Conservation (phyloP, 2,888 invertebrate genomes). For the Cosmorhoe ocellata region DNA sequence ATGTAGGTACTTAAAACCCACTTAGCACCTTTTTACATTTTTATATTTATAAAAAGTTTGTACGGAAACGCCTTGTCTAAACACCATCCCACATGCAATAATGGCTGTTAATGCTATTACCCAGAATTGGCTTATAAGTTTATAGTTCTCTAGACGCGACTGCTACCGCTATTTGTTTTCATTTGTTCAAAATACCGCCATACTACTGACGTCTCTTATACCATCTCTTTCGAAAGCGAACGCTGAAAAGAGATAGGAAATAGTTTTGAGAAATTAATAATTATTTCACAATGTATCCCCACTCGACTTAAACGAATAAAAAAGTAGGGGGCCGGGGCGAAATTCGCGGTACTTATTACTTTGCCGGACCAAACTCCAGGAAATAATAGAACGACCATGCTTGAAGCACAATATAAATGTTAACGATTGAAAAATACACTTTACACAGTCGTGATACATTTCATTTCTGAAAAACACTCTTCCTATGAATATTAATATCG, state of each 20-base stretch:
- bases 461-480: background rate
- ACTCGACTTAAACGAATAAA: conserved; percentile 27
- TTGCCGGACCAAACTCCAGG: conserved; percentile 36
- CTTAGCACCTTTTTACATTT: conserved; percentile 25
- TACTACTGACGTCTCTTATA: conserved; percentile 5
- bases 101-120: conserved; percentile 8
- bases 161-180: background rate
- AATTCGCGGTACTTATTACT: conserved; percentile 41
- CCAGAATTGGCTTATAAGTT: background rate
- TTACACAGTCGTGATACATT: conserved; percentile 6
- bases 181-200: conserved; percentile 16
- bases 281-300: conserved; percentile 32
- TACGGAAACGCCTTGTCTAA: conserved; percentile 1
- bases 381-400: conserved; percentile 42
- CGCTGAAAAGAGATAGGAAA: conserved; percentile 20
- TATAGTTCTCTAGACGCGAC: background rate
- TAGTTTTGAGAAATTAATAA: conserved; percentile 39
- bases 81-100: background rate
- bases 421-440: conserved; percentile 5
- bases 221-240: conserved; percentile 15
- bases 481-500: conserved; percentile 9
- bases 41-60: conserved; percentile 8
- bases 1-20: conserved; percentile 7
- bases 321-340: conserved; percentile 29
- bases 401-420: background rate